Evolutionary conservation across 2,113 vertebrate genomes (phyloP).

Genomic region (Taurulus bubalis): DNA sequence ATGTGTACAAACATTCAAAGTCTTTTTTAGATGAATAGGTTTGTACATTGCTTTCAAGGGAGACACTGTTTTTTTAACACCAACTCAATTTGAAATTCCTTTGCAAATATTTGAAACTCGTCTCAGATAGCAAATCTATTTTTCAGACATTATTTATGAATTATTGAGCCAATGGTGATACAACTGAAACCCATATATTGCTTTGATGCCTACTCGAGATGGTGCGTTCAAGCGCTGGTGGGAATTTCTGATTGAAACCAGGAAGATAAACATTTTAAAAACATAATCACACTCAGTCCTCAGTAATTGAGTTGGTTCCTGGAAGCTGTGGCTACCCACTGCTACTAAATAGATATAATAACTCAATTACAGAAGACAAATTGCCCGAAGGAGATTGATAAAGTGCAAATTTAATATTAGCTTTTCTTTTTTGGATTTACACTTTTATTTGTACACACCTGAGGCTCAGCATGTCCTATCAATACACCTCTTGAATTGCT

Average conservation of each 20-base stretch:
- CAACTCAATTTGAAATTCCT: constrained; percentile 21
- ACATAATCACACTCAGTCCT: background rate
- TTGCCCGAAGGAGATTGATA: background rate
- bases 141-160: constrained; percentile 16
- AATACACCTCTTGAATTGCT: background rate
- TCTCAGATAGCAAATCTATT: background rate
- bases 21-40: background rate
- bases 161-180: constrained; percentile 21
- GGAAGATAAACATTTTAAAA: constrained; percentile 24
- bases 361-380: background rate
- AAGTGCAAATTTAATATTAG: background rate
- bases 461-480: background rate
- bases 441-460: background rate
- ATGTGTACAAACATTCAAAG: constrained; percentile 30
- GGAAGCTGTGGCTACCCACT: background rate
- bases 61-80: constrained; percentile 26
- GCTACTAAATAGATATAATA: background rate
- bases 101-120: constrained; percentile 14
- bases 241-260: constrained; percentile 4
- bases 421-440: constrained; percentile 4
- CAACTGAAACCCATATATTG: background rate
- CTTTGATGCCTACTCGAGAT: constrained; percentile 9
- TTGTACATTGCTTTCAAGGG: background rate
- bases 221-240: background rate
- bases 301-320: background rate